Conservation (phyloP, 1,140 invertebrate species). For the Thaumetopoea pityocampa region DNA sequence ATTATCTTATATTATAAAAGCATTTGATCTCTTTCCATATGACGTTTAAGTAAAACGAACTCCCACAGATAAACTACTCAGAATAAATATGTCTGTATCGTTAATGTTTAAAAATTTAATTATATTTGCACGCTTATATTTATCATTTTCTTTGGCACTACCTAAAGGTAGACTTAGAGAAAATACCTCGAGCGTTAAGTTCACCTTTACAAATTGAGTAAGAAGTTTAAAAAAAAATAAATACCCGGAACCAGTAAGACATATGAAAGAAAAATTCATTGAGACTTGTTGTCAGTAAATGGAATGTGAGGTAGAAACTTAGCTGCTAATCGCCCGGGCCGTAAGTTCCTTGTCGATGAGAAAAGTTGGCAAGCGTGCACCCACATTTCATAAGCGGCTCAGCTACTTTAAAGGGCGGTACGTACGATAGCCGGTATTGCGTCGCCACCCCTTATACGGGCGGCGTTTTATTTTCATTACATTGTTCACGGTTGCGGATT, state of each 20-base stretch:
- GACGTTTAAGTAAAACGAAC: too few relatives aligned
- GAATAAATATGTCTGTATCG: too few relatives aligned
- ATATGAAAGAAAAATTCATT: conserved; percentile 40
- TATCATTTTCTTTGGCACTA: too few relatives aligned
- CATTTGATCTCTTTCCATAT: too few relatives aligned
- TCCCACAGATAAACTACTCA: too few relatives aligned
- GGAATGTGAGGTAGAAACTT: conserved; percentile 1
- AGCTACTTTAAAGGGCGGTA: conserved; percentile 58
- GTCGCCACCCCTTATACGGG: conserved; percentile 45
- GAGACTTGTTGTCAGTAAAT: conserved; percentile 16
- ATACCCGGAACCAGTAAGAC: conserved; percentile 13
- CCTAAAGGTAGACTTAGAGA: too few relatives aligned
- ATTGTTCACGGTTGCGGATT: conserved; percentile 34
- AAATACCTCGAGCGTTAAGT: too few relatives aligned
- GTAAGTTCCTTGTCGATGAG: conserved; percentile 36
- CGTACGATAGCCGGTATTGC: conserved; percentile 44
- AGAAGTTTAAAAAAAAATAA: too few relatives aligned
- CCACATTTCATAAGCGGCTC: conserved; percentile 64
- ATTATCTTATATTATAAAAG: too few relatives aligned
- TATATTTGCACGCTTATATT: too few relatives aligned
- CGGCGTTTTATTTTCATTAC: conserved; percentile 51
- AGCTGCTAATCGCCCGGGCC: conserved; percentile 30
- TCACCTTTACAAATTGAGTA: too few relatives aligned
- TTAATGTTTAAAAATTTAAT: too few relatives aligned
- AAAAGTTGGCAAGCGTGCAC: conserved; percentile 46